Conservation (phyloP, 1,140 invertebrate species). For the Trichomalopsis sarcophagae region DNA sequence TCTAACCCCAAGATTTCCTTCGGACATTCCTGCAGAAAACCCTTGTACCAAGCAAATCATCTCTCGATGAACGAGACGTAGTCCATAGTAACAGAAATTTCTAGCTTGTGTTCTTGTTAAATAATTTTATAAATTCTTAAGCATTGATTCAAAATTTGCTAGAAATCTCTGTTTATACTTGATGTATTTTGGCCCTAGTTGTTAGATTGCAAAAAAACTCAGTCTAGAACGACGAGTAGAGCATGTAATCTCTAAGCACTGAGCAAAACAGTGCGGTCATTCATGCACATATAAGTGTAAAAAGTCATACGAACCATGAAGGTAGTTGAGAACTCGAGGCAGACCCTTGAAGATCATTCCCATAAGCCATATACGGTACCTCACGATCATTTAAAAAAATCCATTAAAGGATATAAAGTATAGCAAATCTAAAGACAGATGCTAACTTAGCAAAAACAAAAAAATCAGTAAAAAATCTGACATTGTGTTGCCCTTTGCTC, state of each 20-base stretch:
- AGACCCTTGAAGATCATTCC: slow-evolving; percentile 38
- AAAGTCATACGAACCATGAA: slow-evolving; percentile 19
- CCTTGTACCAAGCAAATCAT: not conserved
- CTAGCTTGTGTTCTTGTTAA: not conserved
- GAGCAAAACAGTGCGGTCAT: slow-evolving; percentile 23
- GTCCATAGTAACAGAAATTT: slow-evolving; percentile 29
- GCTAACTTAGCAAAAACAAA: slow-evolving; percentile 23
- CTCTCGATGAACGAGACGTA: slow-evolving; percentile 48
- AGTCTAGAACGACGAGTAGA: not conserved
- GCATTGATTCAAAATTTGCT: not conserved
- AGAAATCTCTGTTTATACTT: slow-evolving; percentile 26
- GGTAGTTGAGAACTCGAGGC: slow-evolving; percentile 18
- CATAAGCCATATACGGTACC: not conserved
- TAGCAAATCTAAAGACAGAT: slow-evolving; percentile 38
- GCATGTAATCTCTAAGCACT: slow-evolving; percentile 20
- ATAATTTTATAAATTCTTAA: not conserved
- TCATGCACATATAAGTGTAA: not conserved
- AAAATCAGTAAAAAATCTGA: slow-evolving; percentile 62
- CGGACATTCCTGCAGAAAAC: slow-evolving; percentile 22
- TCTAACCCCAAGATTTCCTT: not conserved
- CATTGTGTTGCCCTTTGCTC: slow-evolving; percentile 66
- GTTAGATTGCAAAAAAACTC: slow-evolving; percentile 8
- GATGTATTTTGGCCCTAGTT: slow-evolving; percentile 19
- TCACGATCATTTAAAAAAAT: slow-evolving; percentile 48
- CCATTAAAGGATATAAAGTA: slow-evolving; percentile 48